Evolutionary conservation across 2,888 invertebrate species (phyloP), one percentile per base, ranked within the genome.

Genomic region (Serrognathus titanus): DNA sequence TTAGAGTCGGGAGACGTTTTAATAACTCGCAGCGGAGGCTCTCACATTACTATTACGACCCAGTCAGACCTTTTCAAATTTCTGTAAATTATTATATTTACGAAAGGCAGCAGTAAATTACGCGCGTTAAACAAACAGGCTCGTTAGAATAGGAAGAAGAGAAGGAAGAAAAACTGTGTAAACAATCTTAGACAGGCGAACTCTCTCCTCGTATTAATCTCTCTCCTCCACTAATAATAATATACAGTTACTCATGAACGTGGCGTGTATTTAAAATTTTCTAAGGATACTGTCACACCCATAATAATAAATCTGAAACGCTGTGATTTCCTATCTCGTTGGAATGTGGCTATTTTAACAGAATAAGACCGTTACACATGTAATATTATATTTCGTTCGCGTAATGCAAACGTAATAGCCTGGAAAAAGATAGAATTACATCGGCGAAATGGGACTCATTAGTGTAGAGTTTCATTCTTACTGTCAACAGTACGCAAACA

Each of bases 251-350:
- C 43, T 43, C 20, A 43, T 43, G 20, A 43, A 20, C 43, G 20
- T 43, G 20, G 43, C 43, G 16, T 16, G 43, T 43, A 20, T 11
- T 43, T 43, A 43, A 43, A 43, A 43, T 43, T 31, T 43, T 43
- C 43, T 43, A 10, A 16, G 43, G 43, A 43, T 43, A 43, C 16
- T 43, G 49, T 49, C 63, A 59, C 63, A 53, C 61, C 61, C 60
- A 63, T 63, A 61, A 58, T 51, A 62, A 63, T 59, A 60, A 63
- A 63, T 63, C 62, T 60, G 48, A 48, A 60, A 36, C 57, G 51
- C 57, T 38, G 61, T 58, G 58, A 62, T 58, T 60, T 57, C 57
- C 58, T 61, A 56, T 40, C 59, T 56, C 48, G 52, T 49, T 55
- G 59, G 62, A 63, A 62, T 60, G 62, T 55, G 57, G 59, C 55